phyloP scores from a whole-genome alignment of 2,113 vertebrate species.

The Sisor rabdophorus region DNA sequence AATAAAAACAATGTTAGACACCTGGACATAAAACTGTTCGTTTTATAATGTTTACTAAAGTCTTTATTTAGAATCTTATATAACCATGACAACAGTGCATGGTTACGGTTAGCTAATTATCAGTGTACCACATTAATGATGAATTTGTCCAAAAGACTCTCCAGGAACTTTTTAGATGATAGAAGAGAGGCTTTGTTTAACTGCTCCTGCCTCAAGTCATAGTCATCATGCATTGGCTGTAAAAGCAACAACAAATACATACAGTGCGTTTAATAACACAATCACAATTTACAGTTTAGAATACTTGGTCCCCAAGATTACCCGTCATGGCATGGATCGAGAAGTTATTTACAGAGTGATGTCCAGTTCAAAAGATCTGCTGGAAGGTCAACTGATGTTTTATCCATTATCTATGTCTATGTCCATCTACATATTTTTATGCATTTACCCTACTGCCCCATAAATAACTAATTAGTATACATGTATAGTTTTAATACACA shows the following conservation, averaged over 20 bases:
- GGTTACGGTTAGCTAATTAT: neutral
- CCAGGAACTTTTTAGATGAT: constrained; percentile 97
- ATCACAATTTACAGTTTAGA: neutral
- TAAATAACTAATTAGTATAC: neutral
- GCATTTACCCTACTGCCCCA: neutral
- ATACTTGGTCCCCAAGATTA: neutral
- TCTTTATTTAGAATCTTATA: neutral
- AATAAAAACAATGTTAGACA: constrained; percentile 1
- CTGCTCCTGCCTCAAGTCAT: constrained; percentile 96
- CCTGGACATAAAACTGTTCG: neutral
- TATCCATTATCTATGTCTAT: neutral
- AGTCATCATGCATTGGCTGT: constrained; percentile 98
- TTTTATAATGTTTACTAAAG: neutral
- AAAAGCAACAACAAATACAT: constrained; percentile 26
- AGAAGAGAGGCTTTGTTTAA: constrained; percentile 98
- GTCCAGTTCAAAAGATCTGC: neutral
- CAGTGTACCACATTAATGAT: constrained; percentile 90
- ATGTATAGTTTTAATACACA: too few relatives aligned
- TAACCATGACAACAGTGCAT: neutral
- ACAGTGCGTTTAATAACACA: neutral
- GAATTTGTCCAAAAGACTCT: constrained; percentile 97
- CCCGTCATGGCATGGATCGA: neutral
- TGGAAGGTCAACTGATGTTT: neutral
- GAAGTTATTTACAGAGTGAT: neutral
- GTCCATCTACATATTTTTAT: neutral